Conservation (phyloP, 2,797 vertebrate species). For the Cephalopachus bancanus region DNA sequence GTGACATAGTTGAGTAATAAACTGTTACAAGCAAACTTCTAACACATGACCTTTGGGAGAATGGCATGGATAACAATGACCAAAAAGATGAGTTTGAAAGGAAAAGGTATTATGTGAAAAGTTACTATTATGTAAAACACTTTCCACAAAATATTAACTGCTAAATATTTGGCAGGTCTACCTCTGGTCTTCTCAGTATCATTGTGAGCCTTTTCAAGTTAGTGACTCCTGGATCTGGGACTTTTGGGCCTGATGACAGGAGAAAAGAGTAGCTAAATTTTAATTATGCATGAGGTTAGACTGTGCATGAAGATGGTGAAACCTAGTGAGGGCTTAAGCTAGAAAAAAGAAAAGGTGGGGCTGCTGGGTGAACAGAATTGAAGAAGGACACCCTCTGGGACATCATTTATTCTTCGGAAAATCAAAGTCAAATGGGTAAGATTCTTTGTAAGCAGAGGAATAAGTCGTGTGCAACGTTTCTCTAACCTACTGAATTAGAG, state of each 20-base stretch:
- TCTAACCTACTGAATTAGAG: neutral
- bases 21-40: neutral
- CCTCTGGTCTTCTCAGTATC: neutral
- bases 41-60: neutral
- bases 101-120: neutral
- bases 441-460: neutral
- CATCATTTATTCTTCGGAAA: neutral
- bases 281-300: neutral
- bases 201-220: neutral
- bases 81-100: neutral
- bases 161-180: neutral
- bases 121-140: neutral
- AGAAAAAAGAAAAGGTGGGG: neutral
- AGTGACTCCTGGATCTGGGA: neutral
- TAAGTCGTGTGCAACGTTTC: neutral
- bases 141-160: neutral
- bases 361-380: neutral
- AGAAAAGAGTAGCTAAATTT: neutral
- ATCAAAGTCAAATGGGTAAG: neutral
- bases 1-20: neutral
- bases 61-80: neutral
- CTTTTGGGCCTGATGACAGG: neutral
- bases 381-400: neutral
- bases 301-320: neutral
- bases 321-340: neutral